Evolutionary conservation across 2,113 vertebrate species (phyloP).

Genomic region (Rhinoderma darwinii): DNA sequence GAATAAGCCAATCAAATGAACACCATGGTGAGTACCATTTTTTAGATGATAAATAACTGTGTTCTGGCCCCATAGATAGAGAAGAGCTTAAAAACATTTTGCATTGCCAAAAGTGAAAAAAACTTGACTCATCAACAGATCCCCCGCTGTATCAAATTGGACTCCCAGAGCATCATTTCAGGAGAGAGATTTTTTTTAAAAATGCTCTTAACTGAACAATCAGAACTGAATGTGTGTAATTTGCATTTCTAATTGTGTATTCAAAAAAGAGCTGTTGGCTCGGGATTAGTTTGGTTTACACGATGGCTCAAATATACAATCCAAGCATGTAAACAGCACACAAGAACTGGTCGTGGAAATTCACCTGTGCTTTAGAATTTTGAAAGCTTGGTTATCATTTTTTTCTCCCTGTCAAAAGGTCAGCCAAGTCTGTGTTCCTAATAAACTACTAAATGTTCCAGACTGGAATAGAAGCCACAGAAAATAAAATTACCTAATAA

Average conservation of each 20-base stretch:
- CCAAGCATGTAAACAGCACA: not conserved
- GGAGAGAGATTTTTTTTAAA: not conserved
- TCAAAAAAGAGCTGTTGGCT: not conserved
- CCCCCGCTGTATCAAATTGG: not conserved
- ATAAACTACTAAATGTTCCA: conserved; percentile 49
- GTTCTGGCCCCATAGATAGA: too few relatives aligned
- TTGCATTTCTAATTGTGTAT: not conserved
- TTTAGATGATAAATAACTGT: too few relatives aligned
- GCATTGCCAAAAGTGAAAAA: too few relatives aligned
- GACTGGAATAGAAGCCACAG: conserved; percentile 36
- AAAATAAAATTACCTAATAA: conserved; percentile 55
- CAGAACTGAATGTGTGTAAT: not conserved
- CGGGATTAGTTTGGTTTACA: not conserved
- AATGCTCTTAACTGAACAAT: not conserved
- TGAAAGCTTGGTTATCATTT: conserved; percentile 21
- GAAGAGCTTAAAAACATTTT: too few relatives aligned
- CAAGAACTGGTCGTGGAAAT: not conserved
- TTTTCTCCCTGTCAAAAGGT: conserved; percentile 42
- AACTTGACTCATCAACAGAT: not conserved
- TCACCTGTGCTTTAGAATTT: not conserved
- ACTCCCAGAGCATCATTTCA: not conserved
- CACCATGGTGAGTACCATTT: too few relatives aligned
- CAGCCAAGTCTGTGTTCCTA: conserved; percentile 49
- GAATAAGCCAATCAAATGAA: too few relatives aligned
- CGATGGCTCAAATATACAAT: not conserved